These are phyloP conservation scores for Eubasilissa splendida DNA, from an alignment of 2,888 invertebrate genomes.

Conservation along the genomic window DNA sequence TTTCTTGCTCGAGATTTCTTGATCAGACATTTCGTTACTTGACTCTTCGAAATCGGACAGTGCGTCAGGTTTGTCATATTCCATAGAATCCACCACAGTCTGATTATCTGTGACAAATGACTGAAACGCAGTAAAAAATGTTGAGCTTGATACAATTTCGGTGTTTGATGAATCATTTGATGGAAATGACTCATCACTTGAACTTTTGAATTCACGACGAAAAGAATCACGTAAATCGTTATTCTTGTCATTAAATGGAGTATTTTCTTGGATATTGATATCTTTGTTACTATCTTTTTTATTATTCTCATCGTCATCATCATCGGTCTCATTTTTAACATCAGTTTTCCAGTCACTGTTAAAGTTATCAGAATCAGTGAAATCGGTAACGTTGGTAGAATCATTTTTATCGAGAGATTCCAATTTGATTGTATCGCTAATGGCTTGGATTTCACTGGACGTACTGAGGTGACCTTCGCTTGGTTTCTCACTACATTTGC, in stretches of 20 bases:
- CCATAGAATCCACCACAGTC: neutral
- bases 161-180: neutral
- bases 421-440: slow-evolving; percentile 8
- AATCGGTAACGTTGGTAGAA: neutral
- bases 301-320: slow-evolving; percentile 6
- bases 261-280: neutral
- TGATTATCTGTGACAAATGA: slow-evolving; percentile 24
- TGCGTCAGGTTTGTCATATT: too few relatives aligned
- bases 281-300: slow-evolving; percentile 3
- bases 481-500: neutral
- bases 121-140: slow-evolving; percentile 13
- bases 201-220: neutral
- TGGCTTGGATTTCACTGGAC: neutral
- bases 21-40: neutral
- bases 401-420: slow-evolving; percentile 16
- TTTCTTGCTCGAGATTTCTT: neutral
- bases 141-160: neutral
- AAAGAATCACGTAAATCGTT: neutral
- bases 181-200: neutral
- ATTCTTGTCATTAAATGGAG: neutral
- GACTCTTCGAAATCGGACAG: too few relatives aligned
- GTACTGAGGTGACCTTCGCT: neutral
- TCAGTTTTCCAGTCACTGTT: slow-evolving; percentile 16
- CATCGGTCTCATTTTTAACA: slow-evolving; percentile 26
- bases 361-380: neutral